Evolutionary conservation across 2,113 vertebrate species (phyloP), one percentile per base, ranked within the genome.

Genomic region (Lepisosteus osseus): DNA sequence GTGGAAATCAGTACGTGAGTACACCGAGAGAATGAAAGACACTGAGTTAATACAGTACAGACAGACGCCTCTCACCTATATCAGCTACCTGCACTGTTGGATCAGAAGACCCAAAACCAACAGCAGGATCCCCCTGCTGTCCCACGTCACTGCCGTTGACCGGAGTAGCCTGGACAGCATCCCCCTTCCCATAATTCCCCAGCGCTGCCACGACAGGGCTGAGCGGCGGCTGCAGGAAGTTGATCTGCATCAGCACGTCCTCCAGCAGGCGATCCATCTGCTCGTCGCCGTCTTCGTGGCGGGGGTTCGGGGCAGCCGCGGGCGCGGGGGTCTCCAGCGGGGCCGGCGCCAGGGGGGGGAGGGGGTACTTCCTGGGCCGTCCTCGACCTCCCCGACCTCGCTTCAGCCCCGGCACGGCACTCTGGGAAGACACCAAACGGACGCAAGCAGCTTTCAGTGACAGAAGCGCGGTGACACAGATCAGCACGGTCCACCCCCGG

Each of bases 181-280:
- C 51, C 1, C 69, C 7, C 54, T 56, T 75, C 54, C 66, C 71
- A 56, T 55, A 42, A 71, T 56, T 61, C 1, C 29, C 67, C n/a
- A 51, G 5, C 5, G 47, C 47, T 5, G 84, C 78, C 51, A 68
- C 17, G 11, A 82, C 2, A 65, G 71, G 69, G 2, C 88, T 64
- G 2, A 64, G 17, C 4, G 17, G 17, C 7, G 62, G 62, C 1
- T 64, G 84, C 62, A 89, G 76, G 72, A 90, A 85, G 72, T 87
- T 83, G 70, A 89, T 82, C 17, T 85, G 80, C 76, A 86, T 87
- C 84, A 90, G 87, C 70, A 88, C 83, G 44, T 90, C 86, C 43
- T 92, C 90, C 71, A 90, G 40, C 66, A 90, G 69, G 77, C 71
- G 86, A 40, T 82, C 78, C 0, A 90, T 78, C 61, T 87, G 80